These are phyloP conservation scores for Colaptes auratus DNA, from an alignment of 2,113 vertebrate genomes.

Conservation along the genomic window DNA sequence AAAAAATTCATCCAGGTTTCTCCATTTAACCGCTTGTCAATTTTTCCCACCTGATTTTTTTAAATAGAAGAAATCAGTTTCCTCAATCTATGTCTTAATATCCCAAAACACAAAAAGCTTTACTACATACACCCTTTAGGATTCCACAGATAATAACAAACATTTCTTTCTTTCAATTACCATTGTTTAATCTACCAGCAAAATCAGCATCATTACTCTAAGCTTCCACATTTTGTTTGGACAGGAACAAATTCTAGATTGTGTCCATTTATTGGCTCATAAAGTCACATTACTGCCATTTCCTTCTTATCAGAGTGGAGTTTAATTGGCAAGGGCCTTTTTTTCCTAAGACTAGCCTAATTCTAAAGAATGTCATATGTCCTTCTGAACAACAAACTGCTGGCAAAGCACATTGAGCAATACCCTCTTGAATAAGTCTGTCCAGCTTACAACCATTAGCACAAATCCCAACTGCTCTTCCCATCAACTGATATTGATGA, in stretches of 20 bases:
- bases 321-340: conserved; percentile 43
- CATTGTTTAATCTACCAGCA: conserved; percentile 27
- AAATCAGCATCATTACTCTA: conserved; percentile 49
- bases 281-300: conserved; percentile 25
- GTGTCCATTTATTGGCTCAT: conserved; percentile 39
- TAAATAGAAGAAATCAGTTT: background rate
- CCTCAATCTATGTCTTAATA: background rate
- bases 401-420: background rate
- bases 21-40: background rate
- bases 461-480: background rate
- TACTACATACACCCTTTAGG: background rate
- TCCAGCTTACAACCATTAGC: background rate
- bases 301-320: background rate
- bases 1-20: background rate
- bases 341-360: background rate
- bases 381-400: conserved; percentile 3
- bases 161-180: conserved; percentile 34
- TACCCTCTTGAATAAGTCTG: conserved; percentile 16
- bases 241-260: conserved; percentile 42
- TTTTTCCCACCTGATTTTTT: background rate
- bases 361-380: conserved; percentile 2
- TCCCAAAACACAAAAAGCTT: background rate
- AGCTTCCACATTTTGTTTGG: background rate
- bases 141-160: conserved; percentile 31
- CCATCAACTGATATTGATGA: background rate